phyloP scores from a whole-genome alignment of 2,113 vertebrate genomes.

The Tetrao urogallus region DNA sequence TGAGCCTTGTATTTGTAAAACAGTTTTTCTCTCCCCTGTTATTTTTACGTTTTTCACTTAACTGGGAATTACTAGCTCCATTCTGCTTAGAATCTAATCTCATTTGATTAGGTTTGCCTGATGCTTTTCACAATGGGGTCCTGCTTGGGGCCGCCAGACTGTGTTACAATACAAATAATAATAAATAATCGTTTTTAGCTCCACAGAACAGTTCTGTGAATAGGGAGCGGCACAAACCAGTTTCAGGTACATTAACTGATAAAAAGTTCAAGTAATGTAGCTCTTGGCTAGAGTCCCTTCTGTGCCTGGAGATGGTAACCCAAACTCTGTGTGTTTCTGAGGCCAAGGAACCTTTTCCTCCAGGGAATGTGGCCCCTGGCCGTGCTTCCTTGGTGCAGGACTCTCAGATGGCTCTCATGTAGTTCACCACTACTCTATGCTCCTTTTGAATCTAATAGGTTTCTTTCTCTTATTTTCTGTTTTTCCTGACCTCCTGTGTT shows the following conservation, averaged over 20 bases:
- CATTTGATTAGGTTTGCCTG: background rate
- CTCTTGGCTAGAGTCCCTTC: conserved; percentile 33
- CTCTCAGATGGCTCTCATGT: background rate
- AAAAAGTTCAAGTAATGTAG: conserved; percentile 25
- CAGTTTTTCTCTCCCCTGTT: background rate
- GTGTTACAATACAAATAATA: background rate
- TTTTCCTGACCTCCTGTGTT: conserved; percentile 69
- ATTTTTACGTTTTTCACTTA: conserved; percentile 48
- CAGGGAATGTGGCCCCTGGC: background rate
- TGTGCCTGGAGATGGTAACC: conserved; percentile 4
- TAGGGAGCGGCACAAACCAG: background rate
- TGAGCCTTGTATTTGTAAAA: background rate
- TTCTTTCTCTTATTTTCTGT: conserved; percentile 28
- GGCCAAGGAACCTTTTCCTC: background rate
- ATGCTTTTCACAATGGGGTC: conserved; percentile 29
- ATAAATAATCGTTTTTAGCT: background rate
- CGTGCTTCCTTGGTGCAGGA: background rate
- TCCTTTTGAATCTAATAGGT: background rate
- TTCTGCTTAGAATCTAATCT: conserved; percentile 3
- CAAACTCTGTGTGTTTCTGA: background rate
- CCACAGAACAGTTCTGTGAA: conserved; percentile 14
- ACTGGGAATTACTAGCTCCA: conserved; percentile 36
- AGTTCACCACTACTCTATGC: background rate
- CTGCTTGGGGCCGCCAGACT: background rate
- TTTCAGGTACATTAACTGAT: background rate